Evolutionary conservation across 2,888 invertebrate species (phyloP).

Genomic region (Antheraea assamensis): DNA sequence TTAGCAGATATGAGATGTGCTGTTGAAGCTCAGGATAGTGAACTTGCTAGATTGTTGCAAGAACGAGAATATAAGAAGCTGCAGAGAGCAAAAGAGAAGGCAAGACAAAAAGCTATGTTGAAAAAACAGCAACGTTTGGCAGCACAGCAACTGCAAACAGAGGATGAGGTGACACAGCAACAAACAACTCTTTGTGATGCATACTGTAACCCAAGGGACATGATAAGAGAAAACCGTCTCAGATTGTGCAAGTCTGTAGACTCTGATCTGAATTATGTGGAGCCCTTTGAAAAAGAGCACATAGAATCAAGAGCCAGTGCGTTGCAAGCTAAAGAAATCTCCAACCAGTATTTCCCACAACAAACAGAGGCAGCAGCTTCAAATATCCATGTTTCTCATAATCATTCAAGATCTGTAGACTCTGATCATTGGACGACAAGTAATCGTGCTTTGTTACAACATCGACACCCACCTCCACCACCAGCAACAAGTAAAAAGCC

Average conservation of each 20-base stretch:
- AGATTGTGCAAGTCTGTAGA: slow-evolving; percentile 75
- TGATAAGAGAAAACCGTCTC: slow-evolving; percentile 67
- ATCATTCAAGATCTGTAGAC: slow-evolving; percentile 59
- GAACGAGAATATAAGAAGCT: slow-evolving; percentile 76
- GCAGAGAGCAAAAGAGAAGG: slow-evolving; percentile 75
- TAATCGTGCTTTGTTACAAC: slow-evolving; percentile 50
- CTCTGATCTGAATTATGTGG: slow-evolving; percentile 75
- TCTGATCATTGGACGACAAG: slow-evolving; percentile 45
- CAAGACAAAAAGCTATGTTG: slow-evolving; percentile 70
- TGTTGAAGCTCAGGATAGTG: slow-evolving; percentile 76
- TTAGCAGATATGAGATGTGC: slow-evolving; percentile 75
- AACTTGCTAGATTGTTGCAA: slow-evolving; percentile 70
- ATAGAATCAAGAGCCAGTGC: slow-evolving; percentile 77
- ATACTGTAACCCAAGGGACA: slow-evolving; percentile 73
- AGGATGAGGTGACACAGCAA: slow-evolving; percentile 34
- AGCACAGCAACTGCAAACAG: slow-evolving; percentile 47
- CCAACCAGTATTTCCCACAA: slow-evolving; percentile 65
- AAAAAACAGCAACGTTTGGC: slow-evolving; percentile 71
- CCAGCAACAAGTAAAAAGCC: slow-evolving; percentile 70
- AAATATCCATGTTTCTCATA: slow-evolving; percentile 52
- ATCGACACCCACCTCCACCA: slow-evolving; percentile 71
- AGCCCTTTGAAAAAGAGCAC: slow-evolving; percentile 76
- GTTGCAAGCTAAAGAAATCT: slow-evolving; percentile 67
- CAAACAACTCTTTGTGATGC: slow-evolving; percentile 72
- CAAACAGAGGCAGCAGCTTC: slow-evolving; percentile 56